A percentile compares a stretch with the other conserved stretches of the same genome.
Evolutionary conservation across 37 sponge, comb jelly and placozoan genomes (phyloP).

Genomic region (Cliona cf. orientalis): DNA sequence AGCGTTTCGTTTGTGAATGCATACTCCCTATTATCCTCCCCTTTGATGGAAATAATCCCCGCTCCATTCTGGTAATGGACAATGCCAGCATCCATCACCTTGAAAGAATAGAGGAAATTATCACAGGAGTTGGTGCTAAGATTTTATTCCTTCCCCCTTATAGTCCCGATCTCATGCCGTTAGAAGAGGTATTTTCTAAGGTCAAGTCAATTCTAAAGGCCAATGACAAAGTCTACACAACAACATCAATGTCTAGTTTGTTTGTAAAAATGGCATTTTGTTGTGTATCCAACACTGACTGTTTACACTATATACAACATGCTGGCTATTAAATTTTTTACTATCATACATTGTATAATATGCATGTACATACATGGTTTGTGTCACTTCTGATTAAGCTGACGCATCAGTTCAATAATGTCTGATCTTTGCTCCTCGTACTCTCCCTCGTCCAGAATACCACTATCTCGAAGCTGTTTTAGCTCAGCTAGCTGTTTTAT

Average conservation of each 20-base stretch:
- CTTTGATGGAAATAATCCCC: slow-evolving; percentile 1
- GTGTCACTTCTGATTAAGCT: slow-evolving; percentile 2
- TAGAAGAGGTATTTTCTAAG: slow-evolving; percentile 3
- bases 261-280: slow-evolving; percentile 14
- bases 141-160: background rate
- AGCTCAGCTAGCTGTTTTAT: slow-evolving; percentile 1
- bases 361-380: background rate
- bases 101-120: background rate
- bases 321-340: slow-evolving; percentile 22
- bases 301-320: slow-evolving; percentile 2
- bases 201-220: slow-evolving; percentile 1
- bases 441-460: background rate
- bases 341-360: background rate
- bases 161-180: background rate
- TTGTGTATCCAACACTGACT: background rate
- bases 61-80: background rate
- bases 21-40: slow-evolving; percentile 6
- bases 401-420: background rate
- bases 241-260: background rate
- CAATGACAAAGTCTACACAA: background rate
- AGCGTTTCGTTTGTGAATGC: background rate
- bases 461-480: background rate
- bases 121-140: background rate
- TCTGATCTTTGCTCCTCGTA: background rate
- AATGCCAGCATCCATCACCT: background rate